Base-by-base conservation (phyloP, 2,888 invertebrate species). In the Diadromus collaris region DNA sequence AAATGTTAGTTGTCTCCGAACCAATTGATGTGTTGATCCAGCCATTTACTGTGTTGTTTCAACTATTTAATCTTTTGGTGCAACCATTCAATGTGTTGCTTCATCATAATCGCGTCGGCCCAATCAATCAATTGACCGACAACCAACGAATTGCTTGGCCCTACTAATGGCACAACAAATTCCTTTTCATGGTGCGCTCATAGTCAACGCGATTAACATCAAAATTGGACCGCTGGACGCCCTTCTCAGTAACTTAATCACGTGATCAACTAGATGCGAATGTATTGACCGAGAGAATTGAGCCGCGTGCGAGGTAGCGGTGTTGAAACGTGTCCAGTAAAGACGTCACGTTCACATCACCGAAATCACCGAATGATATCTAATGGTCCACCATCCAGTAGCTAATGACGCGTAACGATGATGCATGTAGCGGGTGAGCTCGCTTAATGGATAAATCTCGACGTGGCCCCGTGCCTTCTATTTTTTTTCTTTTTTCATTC, bases 381-480 rank as follows among this genome's bases (percentile, higher is more conserved):
- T 68, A 68, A 69, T 64, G 68, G 67, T 56, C 41, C 32, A 63
- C 24, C 60, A 64, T 34, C 58, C 76, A 69, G 71, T 69, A 41
- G 34, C 56, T 68, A 79, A 79, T 72, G 79, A 72, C 38, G 34
- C 44, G 27, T 32, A 51, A 41, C 46, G 56, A 48, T 58, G 58
- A 56, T 51, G 27, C 48, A 46, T 48, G 38, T 67, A 74, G 38
- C 44, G 44, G 64, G 58, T 32, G 44, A 76, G 61, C 32, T 65
- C 46, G 72, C 44, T 76, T 64, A 76, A 79, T 69, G 76, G 67
- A 69, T 46, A 65, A 73, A 76, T 60, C 64, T 60, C 69, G 60
- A 44, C 44, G 38, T 69, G 60, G 19, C 44, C 65, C 68, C 32
- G 19, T 65, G 21, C n/a, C 44, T 13, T n/a, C 13, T 21, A 16